Conservation (phyloP, 1,140 invertebrate genomes). For the Drosophila ananassae region DNA sequence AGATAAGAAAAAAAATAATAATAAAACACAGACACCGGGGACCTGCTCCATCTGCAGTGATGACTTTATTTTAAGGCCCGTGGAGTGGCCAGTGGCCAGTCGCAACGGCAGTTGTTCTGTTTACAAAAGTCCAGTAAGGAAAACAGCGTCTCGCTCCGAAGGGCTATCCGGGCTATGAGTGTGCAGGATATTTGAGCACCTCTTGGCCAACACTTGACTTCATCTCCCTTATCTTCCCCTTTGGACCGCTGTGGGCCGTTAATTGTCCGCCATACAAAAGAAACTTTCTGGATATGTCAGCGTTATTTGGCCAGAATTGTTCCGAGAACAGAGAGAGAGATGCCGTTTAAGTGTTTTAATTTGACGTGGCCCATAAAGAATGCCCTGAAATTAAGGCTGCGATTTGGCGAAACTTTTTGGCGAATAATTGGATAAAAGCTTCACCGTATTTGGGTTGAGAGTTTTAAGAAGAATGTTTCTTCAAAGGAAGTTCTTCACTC, state of each 20-base stretch:
- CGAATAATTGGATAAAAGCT: constrained; percentile 32
- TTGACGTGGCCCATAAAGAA: constrained; percentile 60
- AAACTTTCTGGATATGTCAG: constrained; percentile 55
- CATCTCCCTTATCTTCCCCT: neutral
- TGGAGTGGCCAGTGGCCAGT: constrained; percentile 46
- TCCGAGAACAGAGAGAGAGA: constrained; percentile 53
- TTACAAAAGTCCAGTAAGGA: constrained; percentile 49
- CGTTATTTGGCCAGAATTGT: constrained; percentile 53
- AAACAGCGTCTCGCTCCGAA: constrained; percentile 34
- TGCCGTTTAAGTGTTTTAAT: constrained; percentile 64
- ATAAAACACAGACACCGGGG: constrained; percentile 18
- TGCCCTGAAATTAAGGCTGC: constrained; percentile 27
- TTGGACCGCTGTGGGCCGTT: constrained; percentile 36
- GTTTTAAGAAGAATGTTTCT: neutral
- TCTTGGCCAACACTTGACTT: constrained; percentile 52
- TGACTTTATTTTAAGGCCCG: constrained; percentile 68
- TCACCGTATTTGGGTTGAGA: constrained; percentile 1
- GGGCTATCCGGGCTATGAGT: constrained; percentile 54
- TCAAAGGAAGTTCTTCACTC: neutral
- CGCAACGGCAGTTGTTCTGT: constrained; percentile 32
- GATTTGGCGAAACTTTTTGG: neutral
- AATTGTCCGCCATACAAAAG: constrained; percentile 53
- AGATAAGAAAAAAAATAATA: neutral
- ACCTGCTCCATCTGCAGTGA: constrained; percentile 16
- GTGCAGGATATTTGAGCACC: constrained; percentile 70